Evolutionary conservation across 92 coral and sea anemone genomes (phyloP).

Genomic region (Epizoanthus ramosus): DNA sequence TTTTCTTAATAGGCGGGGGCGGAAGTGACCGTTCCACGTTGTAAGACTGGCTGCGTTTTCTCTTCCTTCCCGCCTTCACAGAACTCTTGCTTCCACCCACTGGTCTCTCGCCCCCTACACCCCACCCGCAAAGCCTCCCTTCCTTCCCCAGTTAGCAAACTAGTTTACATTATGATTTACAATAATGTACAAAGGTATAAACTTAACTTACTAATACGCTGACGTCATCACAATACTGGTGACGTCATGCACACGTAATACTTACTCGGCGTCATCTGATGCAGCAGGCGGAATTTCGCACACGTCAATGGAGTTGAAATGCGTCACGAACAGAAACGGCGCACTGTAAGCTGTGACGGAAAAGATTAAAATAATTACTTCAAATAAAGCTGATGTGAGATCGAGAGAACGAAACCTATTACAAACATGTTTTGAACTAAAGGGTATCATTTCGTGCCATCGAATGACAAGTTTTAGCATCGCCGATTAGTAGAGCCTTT

Average conservation of each 20-base stretch:
- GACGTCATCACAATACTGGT: neutral
- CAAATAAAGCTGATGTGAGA: neutral
- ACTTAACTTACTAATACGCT: neutral
- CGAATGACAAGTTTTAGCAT: too few species aligned
- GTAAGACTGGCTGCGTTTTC: too few species aligned
- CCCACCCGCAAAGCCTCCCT: too few species aligned
- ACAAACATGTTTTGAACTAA: neutral
- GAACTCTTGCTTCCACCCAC: too few species aligned
- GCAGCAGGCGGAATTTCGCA: conserved; percentile 86
- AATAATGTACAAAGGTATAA: neutral
- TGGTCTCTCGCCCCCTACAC: too few species aligned
- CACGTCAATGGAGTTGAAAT: conserved; percentile 95
- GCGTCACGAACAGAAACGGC: conserved; percentile 94
- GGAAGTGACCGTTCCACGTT: too few species aligned
- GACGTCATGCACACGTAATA: neutral
- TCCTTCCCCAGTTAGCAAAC: too few species aligned
- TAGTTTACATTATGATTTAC: too few species aligned
- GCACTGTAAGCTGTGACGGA: conserved; percentile 78
- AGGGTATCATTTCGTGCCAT: too few species aligned
- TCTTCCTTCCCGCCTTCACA: too few species aligned
- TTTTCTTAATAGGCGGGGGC: too few species aligned
- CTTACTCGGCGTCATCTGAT: conserved; percentile 78
- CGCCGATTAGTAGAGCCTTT: too few species aligned
- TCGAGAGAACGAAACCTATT: neutral
- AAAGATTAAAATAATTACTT: conserved; percentile 11